Evolutionary conservation across 1,140 invertebrate species (phyloP), one percentile per base, ranked within the genome.

Genomic region (Dendroctonus ponderosae): DNA sequence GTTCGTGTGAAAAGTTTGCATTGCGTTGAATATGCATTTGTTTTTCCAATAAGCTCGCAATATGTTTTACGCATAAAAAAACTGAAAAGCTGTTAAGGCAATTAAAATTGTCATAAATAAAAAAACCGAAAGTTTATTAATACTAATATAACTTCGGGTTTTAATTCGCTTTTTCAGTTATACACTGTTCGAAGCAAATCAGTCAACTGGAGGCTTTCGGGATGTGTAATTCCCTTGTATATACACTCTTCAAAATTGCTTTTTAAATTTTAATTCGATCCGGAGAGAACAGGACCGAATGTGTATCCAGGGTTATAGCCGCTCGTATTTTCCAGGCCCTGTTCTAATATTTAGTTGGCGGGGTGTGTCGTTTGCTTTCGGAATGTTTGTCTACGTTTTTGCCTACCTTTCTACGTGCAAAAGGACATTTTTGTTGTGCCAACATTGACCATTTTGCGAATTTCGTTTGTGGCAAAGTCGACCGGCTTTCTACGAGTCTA

Each of bases 161-260:
- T 52, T 52, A 52, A 52, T 37, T 26, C 50, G 50, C n/a, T 26
- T 48, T 48, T 48, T 14, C 46, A 48, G 46, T 48, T n/a, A 26
- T 26, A 48, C 7, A 48, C 11, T 37, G 50, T 52, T 52, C 50
- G 15, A 52, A 52, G 50, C 53, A 57, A 65, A 65, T 65, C 62
- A 65, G 62, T 65, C 62, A 57, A 57, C 52, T 43, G n/a, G 62
- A 40, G 46, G 43, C 53, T 56, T 65, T 65, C 53, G 41, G 62
- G 52, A 15, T 57, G 62, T 65, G 54, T 65, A 65, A 65, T 65
- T 65, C 62, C 62, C 62, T 49, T 65, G 53, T 65, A 65, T 57
- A 65, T 65, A 65, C 62, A 65, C 62, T 65, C 62, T 65, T 65
- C 62, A 65, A 65, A 65, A 65, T 65, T 65, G 62, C 62, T 65